Conservation (phyloP, 2,797 vertebrate genomes). For the Hypotaenidia philippensis region DNA sequence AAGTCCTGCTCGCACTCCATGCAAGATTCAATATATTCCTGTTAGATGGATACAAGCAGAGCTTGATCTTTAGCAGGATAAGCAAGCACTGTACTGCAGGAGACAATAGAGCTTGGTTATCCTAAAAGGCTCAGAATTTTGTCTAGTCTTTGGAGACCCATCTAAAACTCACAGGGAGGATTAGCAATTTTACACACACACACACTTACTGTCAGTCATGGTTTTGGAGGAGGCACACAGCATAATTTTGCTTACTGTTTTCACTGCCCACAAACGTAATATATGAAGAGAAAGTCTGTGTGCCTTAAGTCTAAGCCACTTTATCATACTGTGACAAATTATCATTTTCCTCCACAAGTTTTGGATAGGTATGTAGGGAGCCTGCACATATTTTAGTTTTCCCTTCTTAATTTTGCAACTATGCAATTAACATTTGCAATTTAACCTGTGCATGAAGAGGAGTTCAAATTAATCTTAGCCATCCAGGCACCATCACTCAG, state of each 20-base stretch:
- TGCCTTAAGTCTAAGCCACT: neutral
- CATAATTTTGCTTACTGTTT: neutral
- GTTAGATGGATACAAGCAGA: conserved; percentile 5
- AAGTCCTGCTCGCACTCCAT: neutral
- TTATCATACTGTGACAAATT: neutral
- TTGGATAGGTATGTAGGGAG: neutral
- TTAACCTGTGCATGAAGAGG: neutral
- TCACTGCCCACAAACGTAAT: neutral
- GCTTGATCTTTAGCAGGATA: conserved; percentile 13
- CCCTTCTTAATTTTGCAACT: neutral
- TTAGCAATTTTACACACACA: neutral
- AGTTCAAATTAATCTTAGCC: neutral
- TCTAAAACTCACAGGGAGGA: neutral
- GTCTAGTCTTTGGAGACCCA: conserved; percentile 8
- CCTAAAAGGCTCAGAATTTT: neutral
- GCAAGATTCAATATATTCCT: conserved; percentile 21
- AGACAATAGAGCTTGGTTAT: neutral
- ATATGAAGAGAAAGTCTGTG: neutral
- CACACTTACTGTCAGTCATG: neutral
- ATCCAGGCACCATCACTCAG: neutral
- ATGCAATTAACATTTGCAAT: neutral
- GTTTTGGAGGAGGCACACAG: neutral
- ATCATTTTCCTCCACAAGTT: neutral
- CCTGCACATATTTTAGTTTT: neutral
- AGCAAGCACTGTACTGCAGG: neutral